Base-by-base conservation (phyloP, 2,113 vertebrate genomes). In the Sapajus apella region DNA sequence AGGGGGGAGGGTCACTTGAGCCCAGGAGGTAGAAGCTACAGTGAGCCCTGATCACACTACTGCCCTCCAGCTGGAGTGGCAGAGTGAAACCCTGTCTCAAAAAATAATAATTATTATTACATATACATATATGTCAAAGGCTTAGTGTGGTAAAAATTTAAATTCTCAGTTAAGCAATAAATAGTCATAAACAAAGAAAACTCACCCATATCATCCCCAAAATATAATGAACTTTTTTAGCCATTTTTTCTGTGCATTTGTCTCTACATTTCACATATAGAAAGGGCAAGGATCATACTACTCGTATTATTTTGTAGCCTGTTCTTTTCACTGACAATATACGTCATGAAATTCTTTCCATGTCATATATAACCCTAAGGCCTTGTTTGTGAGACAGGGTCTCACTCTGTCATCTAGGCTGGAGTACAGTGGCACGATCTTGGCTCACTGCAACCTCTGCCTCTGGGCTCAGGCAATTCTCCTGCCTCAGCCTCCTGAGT, bases 191-290 rank as follows among this genome's bases (percentile, higher is more conserved):
- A 92, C 21, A 64, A 90, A 96, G 3, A 56, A 76, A 92, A 88
- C 84, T 81, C n/a, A 97, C 37, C 35, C 3, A 32, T n/a, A 50
- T 64, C 8, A 77, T 23, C 6, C 14, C 40, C 43, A 18, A 70
- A 76, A 72, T 94, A 47, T 47, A 93, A 79, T 68, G 30, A 91
- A 82, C 12, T 35, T 73, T 91, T 87, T 25, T 3, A 73, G 47
- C 21, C n/a, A 86, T 55, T 92, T 95, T 95, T 85, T 80, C 93
- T 77, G 11, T 93, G 47, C 70, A 88, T 79, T 93, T 94, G n/a
- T 77, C 3, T 55, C 61, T 56, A 10, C 43, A 58, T 84, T 95
- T 93, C 81, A 95, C 27, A 82, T 8, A 80, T 1, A 35, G 1
- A 83, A 91, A 95, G 20, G 56, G 40, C 10, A 56, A 76, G 14